A percentile compares a stretch with the other conserved stretches of the same genome.
Evolutionary conservation across 2,888 invertebrate species (phyloP).

Genomic region (Agonum fuliginosum): DNA sequence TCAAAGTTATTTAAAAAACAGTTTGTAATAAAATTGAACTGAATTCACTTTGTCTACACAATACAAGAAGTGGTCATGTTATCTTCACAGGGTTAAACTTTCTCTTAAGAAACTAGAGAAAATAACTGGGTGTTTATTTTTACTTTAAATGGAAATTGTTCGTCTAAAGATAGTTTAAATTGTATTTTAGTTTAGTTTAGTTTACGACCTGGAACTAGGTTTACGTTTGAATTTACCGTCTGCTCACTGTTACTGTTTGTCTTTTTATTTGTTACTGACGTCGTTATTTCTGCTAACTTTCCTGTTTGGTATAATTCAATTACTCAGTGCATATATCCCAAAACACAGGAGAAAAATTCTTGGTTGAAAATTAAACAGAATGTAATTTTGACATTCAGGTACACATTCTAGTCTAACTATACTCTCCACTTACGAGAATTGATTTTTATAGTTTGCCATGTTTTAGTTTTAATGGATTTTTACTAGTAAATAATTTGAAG

Average conservation of each 20-base stretch:
- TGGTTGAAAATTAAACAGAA: too few species aligned
- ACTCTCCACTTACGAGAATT: too few species aligned
- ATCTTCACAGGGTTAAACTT: neutral
- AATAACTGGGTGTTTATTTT: constrained; percentile 39
- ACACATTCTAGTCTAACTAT: too few species aligned
- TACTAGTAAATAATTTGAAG: too few species aligned
- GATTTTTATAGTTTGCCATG: too few species aligned
- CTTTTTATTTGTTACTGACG: constrained; percentile 12
- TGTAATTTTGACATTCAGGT: too few species aligned
- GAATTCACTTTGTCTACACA: too few species aligned
- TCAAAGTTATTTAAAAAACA: too few species aligned
- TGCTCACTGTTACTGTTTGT: constrained; percentile 6
- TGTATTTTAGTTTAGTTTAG: constrained; percentile 42
- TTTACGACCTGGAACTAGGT: constrained; percentile 43
- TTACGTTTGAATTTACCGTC: constrained; percentile 43
- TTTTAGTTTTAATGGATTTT: too few species aligned
- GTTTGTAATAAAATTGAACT: too few species aligned
- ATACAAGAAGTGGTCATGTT: neutral
- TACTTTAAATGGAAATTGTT: constrained; percentile 53
- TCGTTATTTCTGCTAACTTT: constrained; percentile 33
- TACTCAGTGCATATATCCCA: too few species aligned
- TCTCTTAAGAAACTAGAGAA: constrained; percentile 1
- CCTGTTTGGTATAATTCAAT: constrained; percentile 31
- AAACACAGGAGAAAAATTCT: too few species aligned
- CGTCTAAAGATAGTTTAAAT: constrained; percentile 49